Evolutionary conservation across 2,888 invertebrate species (phyloP).

Genomic region (Agrilus mali): DNA sequence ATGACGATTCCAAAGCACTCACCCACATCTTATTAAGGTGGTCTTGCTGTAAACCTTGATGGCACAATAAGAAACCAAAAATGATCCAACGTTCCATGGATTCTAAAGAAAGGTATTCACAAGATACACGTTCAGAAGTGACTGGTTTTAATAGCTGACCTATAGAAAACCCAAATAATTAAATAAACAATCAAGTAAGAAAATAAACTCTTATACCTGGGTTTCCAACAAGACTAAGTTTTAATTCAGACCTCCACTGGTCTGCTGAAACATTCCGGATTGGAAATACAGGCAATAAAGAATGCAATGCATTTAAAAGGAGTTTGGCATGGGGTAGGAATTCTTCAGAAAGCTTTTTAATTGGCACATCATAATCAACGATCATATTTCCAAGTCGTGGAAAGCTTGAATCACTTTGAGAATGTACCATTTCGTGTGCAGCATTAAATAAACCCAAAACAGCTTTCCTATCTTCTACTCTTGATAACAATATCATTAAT

Average conservation of each 20-base stretch:
- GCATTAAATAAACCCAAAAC: conserved; percentile 95
- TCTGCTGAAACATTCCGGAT: conserved; percentile 86
- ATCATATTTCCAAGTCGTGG: conserved; percentile 96
- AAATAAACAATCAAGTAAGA: no score
- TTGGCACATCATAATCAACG: conserved; percentile 90
- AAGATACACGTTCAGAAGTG: conserved; percentile 91
- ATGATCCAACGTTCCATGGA: conserved; percentile 95
- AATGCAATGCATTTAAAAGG: conserved; percentile 73
- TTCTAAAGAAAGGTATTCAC: conserved; percentile 93
- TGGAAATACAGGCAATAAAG: conserved; percentile 77
- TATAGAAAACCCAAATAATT: no score
- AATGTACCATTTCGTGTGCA: conserved; percentile 92
- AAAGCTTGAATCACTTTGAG: conserved; percentile 80
- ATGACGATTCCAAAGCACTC: conserved; percentile 81
- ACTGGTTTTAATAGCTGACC: conserved; percentile 83
- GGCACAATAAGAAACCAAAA: conserved; percentile 85
- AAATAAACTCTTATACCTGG: conserved; percentile 42
- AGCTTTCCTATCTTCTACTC: conserved; percentile 96
- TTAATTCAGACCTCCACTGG: conserved; percentile 86
- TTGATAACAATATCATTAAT: conserved; percentile 92
- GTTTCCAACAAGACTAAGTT: conserved; percentile 85
- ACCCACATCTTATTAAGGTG: conserved; percentile 84
- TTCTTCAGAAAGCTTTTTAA: conserved; percentile 93
- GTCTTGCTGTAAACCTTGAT: conserved; percentile 70
- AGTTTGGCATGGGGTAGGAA: conserved; percentile 89